Percentiles rank a stretch among this genome's conserved stretches.
Evolutionary conservation across 2,797 vertebrate genomes (phyloP).

Genomic region (Neoniphon sammara): DNA sequence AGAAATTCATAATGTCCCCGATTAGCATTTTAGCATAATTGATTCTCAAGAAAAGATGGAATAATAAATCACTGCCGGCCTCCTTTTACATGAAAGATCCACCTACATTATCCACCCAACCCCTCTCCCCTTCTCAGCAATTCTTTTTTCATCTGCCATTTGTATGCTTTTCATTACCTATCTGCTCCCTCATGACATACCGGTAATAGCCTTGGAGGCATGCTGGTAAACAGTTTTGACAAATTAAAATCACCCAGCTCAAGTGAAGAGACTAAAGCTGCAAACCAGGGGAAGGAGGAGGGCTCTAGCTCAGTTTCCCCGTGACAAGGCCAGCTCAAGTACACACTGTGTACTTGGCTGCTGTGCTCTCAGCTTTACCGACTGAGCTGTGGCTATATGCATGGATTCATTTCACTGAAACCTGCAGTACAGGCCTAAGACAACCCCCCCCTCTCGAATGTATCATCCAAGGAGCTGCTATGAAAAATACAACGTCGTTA

Average conservation of each 20-base stretch:
- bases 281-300: conserved; percentile 59
- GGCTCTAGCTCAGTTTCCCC: conserved; percentile 31
- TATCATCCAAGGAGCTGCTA: conserved; percentile 42
- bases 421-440: conserved; percentile 31
- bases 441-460: conserved; percentile 45
- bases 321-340: conserved; percentile 62
- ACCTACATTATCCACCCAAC: conserved; percentile 61
- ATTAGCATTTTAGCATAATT: conserved; percentile 82
- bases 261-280: conserved; percentile 74
- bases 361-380: conserved; percentile 40
- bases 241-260: conserved; percentile 86
- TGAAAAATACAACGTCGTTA: conserved; percentile 37
- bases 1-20: conserved; percentile 75
- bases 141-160: conserved; percentile 79
- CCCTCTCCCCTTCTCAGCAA: conserved; percentile 47
- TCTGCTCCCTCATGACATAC: conserved; percentile 81
- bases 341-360: conserved; percentile 15
- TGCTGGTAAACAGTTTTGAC: conserved; percentile 87
- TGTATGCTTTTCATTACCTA: conserved; percentile 86
- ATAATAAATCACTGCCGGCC: conserved; percentile 78
- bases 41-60: conserved; percentile 80
- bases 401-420: conserved; percentile 48
- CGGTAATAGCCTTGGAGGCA: conserved; percentile 84
- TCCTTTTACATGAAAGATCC: conserved; percentile 72
- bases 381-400: conserved; percentile 30